Base-by-base conservation (phyloP, 2,888 invertebrate genomes). In the Epinotia ramella region DNA sequence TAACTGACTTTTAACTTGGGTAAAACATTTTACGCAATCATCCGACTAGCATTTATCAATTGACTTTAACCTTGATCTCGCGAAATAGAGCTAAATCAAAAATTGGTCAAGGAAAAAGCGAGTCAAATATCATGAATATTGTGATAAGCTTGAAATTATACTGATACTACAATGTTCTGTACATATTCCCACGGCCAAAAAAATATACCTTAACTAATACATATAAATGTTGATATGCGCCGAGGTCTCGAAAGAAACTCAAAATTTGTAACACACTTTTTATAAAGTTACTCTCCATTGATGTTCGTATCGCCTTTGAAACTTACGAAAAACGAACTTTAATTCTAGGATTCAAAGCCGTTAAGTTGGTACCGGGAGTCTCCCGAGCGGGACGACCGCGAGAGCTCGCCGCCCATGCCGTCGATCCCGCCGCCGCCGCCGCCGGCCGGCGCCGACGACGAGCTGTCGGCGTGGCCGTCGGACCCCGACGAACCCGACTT, bases 341-440 rank as follows among this genome's bases (percentile, higher is more conserved):
- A 81, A 20, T 69, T 74, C 6, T 57, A 94, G 93, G 91, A 91
- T 70, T 84, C 89, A 6, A 92, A 91, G 80, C 81, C 86, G 0
- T 83, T 89, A 57, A 85, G 83, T 76, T 94, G 94, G 94, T 91
- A 91, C 49, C 82, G 86, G 11, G 89, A 83, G 74, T 88, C 89
- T 16, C 87, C 90, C 0, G 91, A 90, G 64, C 84, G 92, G 20
- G 95, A 95, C 0, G 91, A 90, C 57, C 84, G 92, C 33, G 95
- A 95, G 78, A 87, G 93, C 2, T 97, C 97, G 28, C 97, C 96
- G 0, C 97, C 97, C 0, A 97, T 97, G 97, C 97, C 97, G 11
- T 95, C 95, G 59, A 95, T 96, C 79, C 97, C 97, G 9, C 97
- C 97, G 3, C 97, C 97, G 1, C 96, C 97, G 3, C 97, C 97